phyloP scores from a whole-genome alignment of 2,888 invertebrate species.

The Acanthosoma haemorrhoidale region DNA sequence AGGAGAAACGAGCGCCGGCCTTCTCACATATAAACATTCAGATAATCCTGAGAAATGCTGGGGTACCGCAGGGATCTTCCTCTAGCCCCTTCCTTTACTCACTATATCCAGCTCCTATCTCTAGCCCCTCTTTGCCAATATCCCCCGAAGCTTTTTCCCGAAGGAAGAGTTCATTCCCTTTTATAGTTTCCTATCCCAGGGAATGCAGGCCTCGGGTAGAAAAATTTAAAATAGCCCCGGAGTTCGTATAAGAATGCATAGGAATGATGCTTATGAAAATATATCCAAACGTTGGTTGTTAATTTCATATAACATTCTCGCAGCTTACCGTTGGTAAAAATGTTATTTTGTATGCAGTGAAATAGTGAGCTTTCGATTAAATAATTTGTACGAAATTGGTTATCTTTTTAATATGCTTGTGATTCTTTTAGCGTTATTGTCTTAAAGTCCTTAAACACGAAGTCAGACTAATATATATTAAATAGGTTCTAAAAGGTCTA shows the following conservation, averaged over 20 bases:
- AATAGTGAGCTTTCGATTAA: no score
- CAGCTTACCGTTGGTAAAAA: no score
- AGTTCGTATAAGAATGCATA: conserved; percentile 5
- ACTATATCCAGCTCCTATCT: conserved; percentile 12
- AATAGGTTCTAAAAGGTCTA: no score
- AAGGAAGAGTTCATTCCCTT: conserved; percentile 4
- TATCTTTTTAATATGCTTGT: no score
- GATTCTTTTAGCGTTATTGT: no score
- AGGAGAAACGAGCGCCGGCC: not conserved
- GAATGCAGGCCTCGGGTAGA: not conserved
- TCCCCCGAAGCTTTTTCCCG: not conserved
- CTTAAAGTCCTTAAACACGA: no score
- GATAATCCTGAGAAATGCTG: conserved; percentile 14
- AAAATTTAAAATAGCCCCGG: not conserved
- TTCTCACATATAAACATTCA: conserved; percentile 7
- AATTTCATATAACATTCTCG: no score
- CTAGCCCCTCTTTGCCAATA: conserved; percentile 2
- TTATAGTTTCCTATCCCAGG: conserved; percentile 5
- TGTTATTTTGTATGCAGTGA: no score
- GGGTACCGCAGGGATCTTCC: conserved; percentile 5
- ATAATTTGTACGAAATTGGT: no score
- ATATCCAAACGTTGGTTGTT: no score
- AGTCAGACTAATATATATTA: no score
- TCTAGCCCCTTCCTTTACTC: conserved; percentile 3
- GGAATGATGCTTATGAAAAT: no score